Evolutionary conservation across 2,888 invertebrate species (phyloP).

Genomic region (Epirrhoe tristata): DNA sequence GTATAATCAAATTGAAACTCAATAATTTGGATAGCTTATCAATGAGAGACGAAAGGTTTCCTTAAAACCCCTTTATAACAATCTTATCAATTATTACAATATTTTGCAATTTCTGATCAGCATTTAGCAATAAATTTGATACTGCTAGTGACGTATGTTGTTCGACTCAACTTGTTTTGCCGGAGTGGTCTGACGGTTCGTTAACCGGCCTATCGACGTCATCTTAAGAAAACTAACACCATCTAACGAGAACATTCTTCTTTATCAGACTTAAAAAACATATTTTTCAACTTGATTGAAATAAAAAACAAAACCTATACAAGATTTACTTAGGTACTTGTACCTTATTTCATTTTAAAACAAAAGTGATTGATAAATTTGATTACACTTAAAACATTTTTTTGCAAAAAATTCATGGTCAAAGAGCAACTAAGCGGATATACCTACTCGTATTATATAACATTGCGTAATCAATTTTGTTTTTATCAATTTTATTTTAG

Average conservation of each 20-base stretch:
- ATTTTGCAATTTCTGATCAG: conserved; percentile 23
- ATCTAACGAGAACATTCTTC: neutral
- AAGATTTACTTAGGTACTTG: neutral
- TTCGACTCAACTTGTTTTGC: conserved; percentile 44
- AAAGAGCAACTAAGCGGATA: neutral
- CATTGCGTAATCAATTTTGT: neutral
- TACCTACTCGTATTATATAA: neutral
- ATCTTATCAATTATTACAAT: conserved; percentile 13
- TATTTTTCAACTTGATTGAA: too few relatives aligned
- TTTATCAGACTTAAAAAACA: neutral
- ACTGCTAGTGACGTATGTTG: conserved; percentile 37
- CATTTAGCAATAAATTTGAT: conserved; percentile 35
- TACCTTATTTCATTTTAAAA: neutral
- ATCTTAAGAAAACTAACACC: conserved; percentile 34
- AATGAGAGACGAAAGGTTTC: neutral
- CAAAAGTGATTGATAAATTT: neutral
- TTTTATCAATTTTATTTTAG: neutral
- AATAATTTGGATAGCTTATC: neutral
- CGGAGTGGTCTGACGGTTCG: conserved; percentile 53
- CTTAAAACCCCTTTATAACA: neutral
- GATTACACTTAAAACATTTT: neutral
- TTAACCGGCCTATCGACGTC: conserved; percentile 57
- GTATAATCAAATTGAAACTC: too few relatives aligned
- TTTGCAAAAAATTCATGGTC: neutral
- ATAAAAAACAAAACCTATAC: neutral